Conservation (phyloP, 2,113 vertebrate species). For the Marmota flaviventris region DNA sequence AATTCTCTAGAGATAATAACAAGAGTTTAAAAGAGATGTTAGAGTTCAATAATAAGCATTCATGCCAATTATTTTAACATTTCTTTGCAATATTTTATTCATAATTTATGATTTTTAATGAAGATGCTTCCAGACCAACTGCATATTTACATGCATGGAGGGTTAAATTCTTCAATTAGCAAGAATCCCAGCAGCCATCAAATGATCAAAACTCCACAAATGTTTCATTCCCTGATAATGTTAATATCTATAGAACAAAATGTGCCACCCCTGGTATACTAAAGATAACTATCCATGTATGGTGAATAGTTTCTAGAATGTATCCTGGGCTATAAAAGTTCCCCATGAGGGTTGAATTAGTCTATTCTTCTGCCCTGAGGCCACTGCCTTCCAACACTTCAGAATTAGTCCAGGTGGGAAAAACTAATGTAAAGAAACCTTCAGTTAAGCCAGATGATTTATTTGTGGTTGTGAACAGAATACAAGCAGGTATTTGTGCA, state of each 20-base stretch:
- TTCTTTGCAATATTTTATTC: conserved; percentile 29
- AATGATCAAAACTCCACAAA: neutral
- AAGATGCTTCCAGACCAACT: neutral
- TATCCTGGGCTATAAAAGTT: neutral
- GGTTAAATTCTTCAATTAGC: neutral
- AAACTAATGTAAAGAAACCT: neutral
- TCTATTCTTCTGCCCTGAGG: neutral
- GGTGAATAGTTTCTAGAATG: neutral
- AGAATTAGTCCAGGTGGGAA: neutral
- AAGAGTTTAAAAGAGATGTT: neutral
- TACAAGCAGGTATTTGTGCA: neutral
- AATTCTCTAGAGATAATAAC: neutral
- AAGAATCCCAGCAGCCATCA: conserved; percentile 6
- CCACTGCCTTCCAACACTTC: neutral
- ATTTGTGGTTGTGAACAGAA: neutral
- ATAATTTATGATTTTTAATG: conserved; percentile 16
- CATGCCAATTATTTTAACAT: neutral
- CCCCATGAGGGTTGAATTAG: neutral
- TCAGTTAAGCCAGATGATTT: neutral
- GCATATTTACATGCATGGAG: neutral
- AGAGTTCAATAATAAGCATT: neutral
- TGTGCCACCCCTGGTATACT: neutral
- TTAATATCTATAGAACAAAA: neutral
- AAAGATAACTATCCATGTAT: neutral
- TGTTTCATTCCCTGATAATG: neutral